Percentiles rank a stretch among this genome's conserved stretches.
These are phyloP conservation scores for Cantharis flavilabris DNA, from an alignment of 2,888 invertebrate species.

Conservation along the genomic window DNA sequence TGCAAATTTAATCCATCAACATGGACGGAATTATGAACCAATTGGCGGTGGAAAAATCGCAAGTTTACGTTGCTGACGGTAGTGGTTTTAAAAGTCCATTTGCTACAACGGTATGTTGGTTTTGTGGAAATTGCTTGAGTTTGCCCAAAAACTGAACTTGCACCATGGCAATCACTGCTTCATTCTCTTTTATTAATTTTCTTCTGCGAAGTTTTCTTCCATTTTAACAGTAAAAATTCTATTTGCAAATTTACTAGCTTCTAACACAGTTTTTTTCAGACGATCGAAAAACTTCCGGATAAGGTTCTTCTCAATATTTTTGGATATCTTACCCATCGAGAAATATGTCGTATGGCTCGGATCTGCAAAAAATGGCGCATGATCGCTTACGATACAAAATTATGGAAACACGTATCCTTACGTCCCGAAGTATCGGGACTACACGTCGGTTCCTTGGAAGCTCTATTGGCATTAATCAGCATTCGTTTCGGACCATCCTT, in stretches of 20 bases:
- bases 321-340: constrained; percentile 89
- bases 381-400: constrained; percentile 90
- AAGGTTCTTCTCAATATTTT: constrained; percentile 94
- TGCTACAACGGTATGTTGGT: constrained; percentile 73
- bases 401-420: constrained; percentile 96
- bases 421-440: constrained; percentile 96
- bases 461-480: constrained; percentile 84
- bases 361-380: constrained; percentile 96
- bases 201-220: neutral
- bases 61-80: constrained; percentile 82
- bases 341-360: constrained; percentile 91
- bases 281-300: constrained; percentile 95
- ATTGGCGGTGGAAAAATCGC: constrained; percentile 83
- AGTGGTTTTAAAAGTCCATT: constrained; percentile 69
- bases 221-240: neutral
- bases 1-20: neutral
- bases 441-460: constrained; percentile 87
- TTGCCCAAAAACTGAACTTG: neutral
- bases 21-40: constrained; percentile 83
- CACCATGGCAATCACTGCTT: neutral
- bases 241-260: neutral
- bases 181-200: neutral
- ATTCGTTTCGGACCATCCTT: constrained; percentile 86
- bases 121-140: neutral
- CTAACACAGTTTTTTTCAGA: constrained; percentile 66